Conservation (phyloP, 2,797 vertebrate genomes). For the Catharus ustulatus region DNA sequence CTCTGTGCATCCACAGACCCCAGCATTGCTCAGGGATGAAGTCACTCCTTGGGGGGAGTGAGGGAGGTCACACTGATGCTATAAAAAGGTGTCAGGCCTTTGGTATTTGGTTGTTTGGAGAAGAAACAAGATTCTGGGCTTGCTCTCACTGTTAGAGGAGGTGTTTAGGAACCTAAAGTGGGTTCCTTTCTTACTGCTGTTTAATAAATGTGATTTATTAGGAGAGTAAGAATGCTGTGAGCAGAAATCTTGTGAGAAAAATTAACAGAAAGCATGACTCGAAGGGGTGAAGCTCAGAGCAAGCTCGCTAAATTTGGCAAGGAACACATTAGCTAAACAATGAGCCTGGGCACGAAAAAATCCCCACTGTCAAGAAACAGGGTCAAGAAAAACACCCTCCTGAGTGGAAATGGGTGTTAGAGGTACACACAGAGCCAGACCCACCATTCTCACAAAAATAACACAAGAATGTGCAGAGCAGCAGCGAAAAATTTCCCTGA, state of each 20-base stretch:
- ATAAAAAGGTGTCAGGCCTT: conserved; percentile 39
- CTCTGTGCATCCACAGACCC: neutral
- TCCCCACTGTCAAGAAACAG: neutral
- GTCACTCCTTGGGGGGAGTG: neutral
- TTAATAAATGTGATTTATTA: neutral
- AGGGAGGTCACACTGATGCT: neutral
- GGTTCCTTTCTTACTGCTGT: neutral
- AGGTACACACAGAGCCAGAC: neutral
- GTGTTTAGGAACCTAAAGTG: neutral
- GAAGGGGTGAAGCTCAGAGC: neutral
- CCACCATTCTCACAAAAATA: neutral
- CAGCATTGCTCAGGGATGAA: neutral
- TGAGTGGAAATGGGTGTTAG: neutral
- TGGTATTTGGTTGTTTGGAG: neutral
- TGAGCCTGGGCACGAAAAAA: neutral
- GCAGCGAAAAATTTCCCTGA: neutral
- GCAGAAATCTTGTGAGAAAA: neutral
- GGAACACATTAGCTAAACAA: neutral
- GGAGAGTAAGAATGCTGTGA: neutral
- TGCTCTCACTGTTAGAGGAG: neutral
- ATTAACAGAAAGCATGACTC: neutral
- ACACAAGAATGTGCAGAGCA: neutral
- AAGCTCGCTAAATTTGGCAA: neutral
- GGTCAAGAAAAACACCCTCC: neutral
- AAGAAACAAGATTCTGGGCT: neutral